Conservation (phyloP, 1,140 invertebrate genomes). For the Manduca sexta region DNA sequence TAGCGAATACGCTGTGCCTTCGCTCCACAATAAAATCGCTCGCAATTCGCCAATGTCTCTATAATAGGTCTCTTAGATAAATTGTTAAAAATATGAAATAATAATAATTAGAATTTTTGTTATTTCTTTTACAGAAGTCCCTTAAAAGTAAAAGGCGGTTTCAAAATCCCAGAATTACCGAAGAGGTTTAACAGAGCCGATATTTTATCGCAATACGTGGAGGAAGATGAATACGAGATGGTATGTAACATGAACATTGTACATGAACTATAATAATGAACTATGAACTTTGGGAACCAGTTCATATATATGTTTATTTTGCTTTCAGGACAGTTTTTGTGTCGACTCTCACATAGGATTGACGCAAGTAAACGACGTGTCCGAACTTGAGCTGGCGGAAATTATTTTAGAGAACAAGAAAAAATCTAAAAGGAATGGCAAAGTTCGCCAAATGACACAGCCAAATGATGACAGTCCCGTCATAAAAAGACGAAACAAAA, state of each 20-base stretch:
- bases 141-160: conserved; percentile 55
- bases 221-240: conserved; percentile 62
- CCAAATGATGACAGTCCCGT: conserved; percentile 42
- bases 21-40: too few species aligned
- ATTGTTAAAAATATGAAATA: too few species aligned
- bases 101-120: too few species aligned
- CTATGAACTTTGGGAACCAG: too few species aligned
- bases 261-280: too few species aligned
- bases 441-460: conserved; percentile 5
- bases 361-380: conserved; percentile 56
- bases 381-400: conserved; percentile 63
- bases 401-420: conserved; percentile 50
- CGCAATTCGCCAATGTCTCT: too few species aligned
- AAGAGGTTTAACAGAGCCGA: conserved; percentile 36
- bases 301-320: conserved; percentile 3
- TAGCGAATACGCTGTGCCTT: too few species aligned
- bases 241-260: conserved; percentile 25
- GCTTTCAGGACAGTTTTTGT: conserved; percentile 66
- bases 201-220: conserved; percentile 58
- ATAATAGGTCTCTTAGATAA: too few species aligned
- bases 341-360: conserved; percentile 60
- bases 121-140: conserved; percentile 45
- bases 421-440: conserved; percentile 29
- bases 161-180: conserved; percentile 61
- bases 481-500: conserved; percentile 34